Evolutionary conservation across 2,888 invertebrate species (phyloP).

Genomic region (Melanostoma scalare): DNA sequence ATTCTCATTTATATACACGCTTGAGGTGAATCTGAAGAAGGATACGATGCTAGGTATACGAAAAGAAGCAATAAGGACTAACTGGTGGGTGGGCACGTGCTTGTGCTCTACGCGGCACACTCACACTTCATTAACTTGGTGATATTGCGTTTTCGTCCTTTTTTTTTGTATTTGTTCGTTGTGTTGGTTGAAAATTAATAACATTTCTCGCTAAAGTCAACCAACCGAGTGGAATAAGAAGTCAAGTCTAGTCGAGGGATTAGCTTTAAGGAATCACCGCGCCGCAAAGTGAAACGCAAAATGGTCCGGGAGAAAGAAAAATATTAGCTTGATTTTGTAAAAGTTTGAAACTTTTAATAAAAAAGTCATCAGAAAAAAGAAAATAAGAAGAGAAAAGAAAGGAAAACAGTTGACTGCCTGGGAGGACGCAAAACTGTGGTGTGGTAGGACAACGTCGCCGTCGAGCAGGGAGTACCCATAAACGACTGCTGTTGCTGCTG

Average conservation of each 20-base stretch:
- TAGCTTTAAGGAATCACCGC: background rate
- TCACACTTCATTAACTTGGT: conserved; percentile 9
- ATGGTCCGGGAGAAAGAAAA: background rate
- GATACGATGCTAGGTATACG: background rate
- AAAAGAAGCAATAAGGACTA: background rate
- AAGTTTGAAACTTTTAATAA: conserved; percentile 25
- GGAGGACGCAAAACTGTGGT: background rate
- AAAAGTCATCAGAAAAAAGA: conserved; percentile 4
- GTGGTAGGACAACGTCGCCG: too few relatives aligned
- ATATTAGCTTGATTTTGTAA: conserved; percentile 19
- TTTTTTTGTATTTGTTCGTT: background rate
- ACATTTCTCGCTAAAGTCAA: conserved; percentile 19
- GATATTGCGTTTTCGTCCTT: conserved; percentile 27
- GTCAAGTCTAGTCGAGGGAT: conserved; percentile 49
- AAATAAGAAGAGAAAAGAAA: too few relatives aligned
- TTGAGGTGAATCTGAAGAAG: background rate
- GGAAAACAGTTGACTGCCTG: conserved; percentile 6
- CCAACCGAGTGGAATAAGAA: conserved; percentile 2
- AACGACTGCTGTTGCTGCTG: background rate
- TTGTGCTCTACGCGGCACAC: background rate
- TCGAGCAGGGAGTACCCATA: background rate
- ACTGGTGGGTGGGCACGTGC: conserved; percentile 40
- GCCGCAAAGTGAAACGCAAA: background rate
- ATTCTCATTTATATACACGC: conserved; percentile 28
- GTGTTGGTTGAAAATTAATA: conserved; percentile 27